Evolutionary conservation across 2,888 invertebrate species (phyloP).

Genomic region (Pseudococcus longispinus): DNA sequence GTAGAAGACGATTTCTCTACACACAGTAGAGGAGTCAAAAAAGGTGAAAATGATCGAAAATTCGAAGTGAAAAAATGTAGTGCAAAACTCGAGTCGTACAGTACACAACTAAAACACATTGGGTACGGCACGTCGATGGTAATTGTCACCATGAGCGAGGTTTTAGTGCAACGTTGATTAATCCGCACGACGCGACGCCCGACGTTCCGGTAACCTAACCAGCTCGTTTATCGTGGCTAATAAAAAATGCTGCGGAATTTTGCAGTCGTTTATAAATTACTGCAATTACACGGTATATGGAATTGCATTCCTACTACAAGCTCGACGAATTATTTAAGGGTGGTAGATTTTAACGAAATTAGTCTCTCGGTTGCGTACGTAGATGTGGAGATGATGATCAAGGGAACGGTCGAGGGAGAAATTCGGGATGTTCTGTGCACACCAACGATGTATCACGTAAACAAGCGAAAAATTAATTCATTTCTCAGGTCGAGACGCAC

Average conservation of each 20-base stretch:
- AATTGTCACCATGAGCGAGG: not conserved
- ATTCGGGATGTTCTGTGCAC: too few relatives aligned
- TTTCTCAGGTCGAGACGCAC: not conserved
- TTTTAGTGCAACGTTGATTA: not conserved
- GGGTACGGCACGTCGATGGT: not conserved
- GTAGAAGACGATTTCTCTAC: too few relatives aligned
- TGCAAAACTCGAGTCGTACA: too few relatives aligned
- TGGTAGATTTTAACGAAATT: constrained; percentile 13
- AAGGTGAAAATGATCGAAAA: too few relatives aligned
- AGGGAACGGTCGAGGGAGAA: not conserved
- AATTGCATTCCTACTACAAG: not conserved
- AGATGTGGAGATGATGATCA: not conserved
- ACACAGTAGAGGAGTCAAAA: too few relatives aligned
- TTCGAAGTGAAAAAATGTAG: too few relatives aligned
- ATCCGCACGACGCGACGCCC: not conserved
- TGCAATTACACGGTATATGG: constrained; percentile 22
- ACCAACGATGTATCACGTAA: not conserved
- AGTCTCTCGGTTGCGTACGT: not conserved
- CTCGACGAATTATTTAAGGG: constrained; percentile 17
- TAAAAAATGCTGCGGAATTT: constrained; percentile 26
- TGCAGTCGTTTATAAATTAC: constrained; percentile 26
- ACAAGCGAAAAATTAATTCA: constrained; percentile 4
- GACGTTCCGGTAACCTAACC: not conserved
- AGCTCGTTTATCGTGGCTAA: constrained; percentile 1
- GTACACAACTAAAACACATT: not conserved